Base-by-base conservation (phyloP, 2,113 vertebrate species). In the Solea senegalensis region DNA sequence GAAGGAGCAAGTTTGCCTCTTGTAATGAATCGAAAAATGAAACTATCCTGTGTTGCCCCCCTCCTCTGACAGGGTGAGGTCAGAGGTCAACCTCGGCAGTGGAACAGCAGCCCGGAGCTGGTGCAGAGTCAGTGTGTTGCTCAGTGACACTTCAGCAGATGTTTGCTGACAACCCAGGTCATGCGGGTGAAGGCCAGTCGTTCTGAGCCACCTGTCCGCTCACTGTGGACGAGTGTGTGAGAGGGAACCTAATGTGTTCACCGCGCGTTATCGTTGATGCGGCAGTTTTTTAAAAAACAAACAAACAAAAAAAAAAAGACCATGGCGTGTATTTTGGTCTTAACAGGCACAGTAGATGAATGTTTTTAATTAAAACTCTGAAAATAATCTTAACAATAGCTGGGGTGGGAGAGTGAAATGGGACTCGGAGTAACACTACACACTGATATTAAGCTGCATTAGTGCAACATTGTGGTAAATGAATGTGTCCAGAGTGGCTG, bases 71-170 rank as follows among this genome's bases (percentile, higher is more conserved):
- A 69, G 48, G 10, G 67, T 15, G 34, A 45, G 64, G 48, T 65
- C 76, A 57, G 28, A 59, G 75, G 71, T 58, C 41, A 12, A 64
- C 8, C 55, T 46, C 8, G n/a, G 72, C 50, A 39, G n/a, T 9
- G 53, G 54, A 65, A 28, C 54, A 60, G 61, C 63, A 53, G 73
- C 64, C 48, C 14, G 46, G 46, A 58, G 68, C 57, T 62, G 60
- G 21, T 26, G 10, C 27, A 26, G 45, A 74, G 53, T 64, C 62
- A 26, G 16, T n/a, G 68, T 81, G 56, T 76, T 68, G 67, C 77
- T 71, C 40, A 57, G 40, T 70, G 82, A 77, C 81, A 80, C 78
- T 64, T 85, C 60, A 82, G 72, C 84, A 87, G 84, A 87, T 88
- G 80, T 66, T 81, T n/a, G 68, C 55, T 80, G 84, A 82, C 78